Conservation (phyloP, 2,113 vertebrate species). For the Pseudois nayaur region DNA sequence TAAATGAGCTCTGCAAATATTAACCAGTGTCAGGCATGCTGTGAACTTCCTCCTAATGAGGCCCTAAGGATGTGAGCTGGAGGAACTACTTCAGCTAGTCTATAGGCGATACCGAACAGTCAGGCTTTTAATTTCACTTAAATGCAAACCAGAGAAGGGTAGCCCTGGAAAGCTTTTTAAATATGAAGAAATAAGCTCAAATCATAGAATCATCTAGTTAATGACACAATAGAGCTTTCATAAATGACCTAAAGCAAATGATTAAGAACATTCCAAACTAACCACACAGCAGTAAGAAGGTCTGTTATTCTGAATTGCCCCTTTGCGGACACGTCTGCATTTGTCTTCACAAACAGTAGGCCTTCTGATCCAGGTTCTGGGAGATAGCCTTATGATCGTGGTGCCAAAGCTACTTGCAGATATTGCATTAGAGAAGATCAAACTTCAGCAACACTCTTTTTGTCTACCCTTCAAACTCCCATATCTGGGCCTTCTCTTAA, state of each 20-base stretch:
- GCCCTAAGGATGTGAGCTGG: slow-evolving; percentile 79
- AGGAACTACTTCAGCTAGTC: slow-evolving; percentile 81
- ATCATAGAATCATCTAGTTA: slow-evolving; percentile 59
- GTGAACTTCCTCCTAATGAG: slow-evolving; percentile 82
- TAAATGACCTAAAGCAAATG: slow-evolving; percentile 57
- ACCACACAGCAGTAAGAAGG: neutral
- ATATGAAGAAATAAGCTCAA: slow-evolving; percentile 64
- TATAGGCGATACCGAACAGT: slow-evolving; percentile 77
- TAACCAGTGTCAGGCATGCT: slow-evolving; percentile 82
- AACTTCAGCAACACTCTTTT: neutral
- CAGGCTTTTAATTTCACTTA: slow-evolving; percentile 82
- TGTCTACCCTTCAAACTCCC: neutral
- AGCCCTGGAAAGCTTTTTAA: slow-evolving; percentile 74
- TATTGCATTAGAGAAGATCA: neutral
- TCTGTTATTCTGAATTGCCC: slow-evolving; percentile 16
- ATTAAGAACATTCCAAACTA: slow-evolving; percentile 38
- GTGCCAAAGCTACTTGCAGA: neutral
- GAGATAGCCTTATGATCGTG: neutral
- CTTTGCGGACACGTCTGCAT: neutral
- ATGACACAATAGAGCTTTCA: slow-evolving; percentile 61
- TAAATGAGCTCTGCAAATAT: slow-evolving; percentile 85
- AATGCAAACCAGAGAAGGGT: slow-evolving; percentile 74
- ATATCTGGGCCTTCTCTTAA: neutral
- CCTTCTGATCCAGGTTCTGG: neutral
- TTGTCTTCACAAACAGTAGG: slow-evolving; percentile 30